Evolutionary conservation across 2,797 vertebrate species (phyloP), one percentile per base, ranked within the genome.

Genomic region (Selene dorsalis): DNA sequence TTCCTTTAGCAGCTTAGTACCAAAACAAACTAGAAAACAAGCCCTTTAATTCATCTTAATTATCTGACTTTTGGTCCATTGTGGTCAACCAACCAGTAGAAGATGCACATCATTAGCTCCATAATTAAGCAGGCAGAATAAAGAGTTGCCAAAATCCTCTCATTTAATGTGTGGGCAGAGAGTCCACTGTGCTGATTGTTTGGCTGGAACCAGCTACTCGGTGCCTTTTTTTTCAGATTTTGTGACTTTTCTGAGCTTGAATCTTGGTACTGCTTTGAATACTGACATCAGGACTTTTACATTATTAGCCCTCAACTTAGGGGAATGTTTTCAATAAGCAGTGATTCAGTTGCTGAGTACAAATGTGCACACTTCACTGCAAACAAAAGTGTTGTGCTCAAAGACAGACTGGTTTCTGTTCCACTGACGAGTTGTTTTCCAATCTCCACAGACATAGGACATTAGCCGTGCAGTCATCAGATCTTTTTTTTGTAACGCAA

Each of bases 31-130:
- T 35, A 4, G 2, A 41, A 43, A 2, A 57, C 12, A 63, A 48
- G n/a, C 10, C 55, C 9, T 43, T 47, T 14, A 22, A 55, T 69
- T 28, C 1, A 16, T 45, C 35, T 41, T 8, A 38, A 13, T 32
- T 16, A 47, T 58, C 50, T 43, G 14, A 18, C 30, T 28, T 62
- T 16, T 59, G n/a, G 6, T 73, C 55, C 26, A 69, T n/a, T 62
- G 30, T 66, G 35, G 4, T 39, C 22, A 64, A 72, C 14, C 26
- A 70, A 39, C 57, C 70, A 80, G 66, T 41, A 81, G 82, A 79
- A 71, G 80, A 1, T 70, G 63, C 62, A 83, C 59, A 75, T 77
- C 26, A 75, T 56, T 63, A 66, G 50, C 28, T 75, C 10, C 6
- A 50, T 56, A 39, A 57, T 61, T 30, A 71, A 64, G 7, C 17